Conservation (phyloP, 2,113 vertebrate species). For the Clarias macrocephalus region DNA sequence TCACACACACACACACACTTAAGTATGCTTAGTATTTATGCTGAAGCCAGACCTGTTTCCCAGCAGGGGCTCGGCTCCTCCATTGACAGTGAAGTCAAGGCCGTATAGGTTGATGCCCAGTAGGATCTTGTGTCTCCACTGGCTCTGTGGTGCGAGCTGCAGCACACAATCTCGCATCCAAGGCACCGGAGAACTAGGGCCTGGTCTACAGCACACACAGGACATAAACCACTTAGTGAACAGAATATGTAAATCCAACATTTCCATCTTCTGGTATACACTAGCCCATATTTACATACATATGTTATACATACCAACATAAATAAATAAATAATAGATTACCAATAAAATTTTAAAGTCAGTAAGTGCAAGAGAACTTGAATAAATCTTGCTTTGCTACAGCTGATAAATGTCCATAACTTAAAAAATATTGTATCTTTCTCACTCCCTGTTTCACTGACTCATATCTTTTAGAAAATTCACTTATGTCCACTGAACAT, state of each 20-base stretch:
- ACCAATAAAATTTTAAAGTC: background rate
- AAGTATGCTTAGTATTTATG: background rate
- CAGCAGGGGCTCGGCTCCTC: constrained; percentile 80
- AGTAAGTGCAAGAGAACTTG: background rate
- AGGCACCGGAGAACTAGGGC: constrained; percentile 86
- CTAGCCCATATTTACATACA: background rate
- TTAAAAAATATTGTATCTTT: background rate
- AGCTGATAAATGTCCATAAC: background rate
- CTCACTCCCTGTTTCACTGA: background rate
- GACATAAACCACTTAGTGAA: background rate
- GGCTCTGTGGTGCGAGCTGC: constrained; percentile 80
- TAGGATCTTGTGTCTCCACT: constrained; percentile 92
- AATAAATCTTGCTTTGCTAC: background rate
- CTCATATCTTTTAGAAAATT: background rate
- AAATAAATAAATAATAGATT: background rate
- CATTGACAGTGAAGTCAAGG: constrained; percentile 82
- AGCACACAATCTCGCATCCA: constrained; percentile 91
- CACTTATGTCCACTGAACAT: background rate
- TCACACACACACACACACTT: too few species aligned
- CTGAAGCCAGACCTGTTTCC: constrained; percentile 75
- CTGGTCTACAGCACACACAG: constrained; percentile 71
- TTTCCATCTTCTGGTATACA: background rate
- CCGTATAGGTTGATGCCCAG: constrained; percentile 93
- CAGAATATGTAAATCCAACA: background rate
- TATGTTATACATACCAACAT: too few species aligned